These are phyloP conservation scores for Allobates femoralis DNA, from an alignment of 2,797 vertebrate genomes.

Conservation along the genomic window DNA sequence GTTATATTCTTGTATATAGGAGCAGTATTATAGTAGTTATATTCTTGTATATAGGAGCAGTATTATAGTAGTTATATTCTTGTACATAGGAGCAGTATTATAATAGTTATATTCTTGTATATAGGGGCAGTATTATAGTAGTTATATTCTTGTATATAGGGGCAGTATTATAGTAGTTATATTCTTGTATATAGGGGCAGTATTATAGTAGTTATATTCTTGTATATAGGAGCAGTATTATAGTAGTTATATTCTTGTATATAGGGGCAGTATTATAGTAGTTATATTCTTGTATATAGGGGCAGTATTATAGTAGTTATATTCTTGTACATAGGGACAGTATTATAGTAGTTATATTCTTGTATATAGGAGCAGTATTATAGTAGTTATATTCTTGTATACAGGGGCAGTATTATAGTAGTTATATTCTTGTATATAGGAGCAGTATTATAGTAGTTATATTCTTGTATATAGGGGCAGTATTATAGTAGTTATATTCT, in stretches of 20 bases:
- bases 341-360: neutral
- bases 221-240: neutral
- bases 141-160: neutral
- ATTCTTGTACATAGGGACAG: neutral
- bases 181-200: neutral
- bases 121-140: neutral
- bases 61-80: neutral
- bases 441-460: neutral
- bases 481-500: neutral
- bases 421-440: neutral
- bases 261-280: neutral
- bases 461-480: neutral
- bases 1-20: neutral
- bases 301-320: neutral
- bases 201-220: constrained; percentile 8
- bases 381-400: neutral
- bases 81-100: neutral
- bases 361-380: neutral
- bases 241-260: neutral
- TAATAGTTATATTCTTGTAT: neutral
- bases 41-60: neutral
- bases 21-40: constrained; percentile 1
- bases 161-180: neutral
- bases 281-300: neutral
- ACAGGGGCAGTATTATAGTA: neutral